Base-by-base conservation (phyloP, 37 sponge, comb jelly and placozoan genomes). In the Eunapius fragilis region DNA sequence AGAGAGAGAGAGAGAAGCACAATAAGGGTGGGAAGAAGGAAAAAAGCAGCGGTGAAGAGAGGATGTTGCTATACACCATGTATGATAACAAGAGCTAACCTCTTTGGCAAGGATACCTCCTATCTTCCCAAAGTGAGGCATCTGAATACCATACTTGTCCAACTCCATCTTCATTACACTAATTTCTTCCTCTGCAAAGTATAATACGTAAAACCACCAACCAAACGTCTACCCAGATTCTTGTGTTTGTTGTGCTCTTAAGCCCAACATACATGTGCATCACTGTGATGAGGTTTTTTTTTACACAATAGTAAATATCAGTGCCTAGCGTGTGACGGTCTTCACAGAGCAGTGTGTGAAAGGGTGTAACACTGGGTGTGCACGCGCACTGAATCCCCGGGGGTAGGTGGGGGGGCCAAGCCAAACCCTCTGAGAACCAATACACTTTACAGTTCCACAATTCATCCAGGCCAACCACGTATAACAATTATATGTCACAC, bases 51-150 rank as follows among this genome's bases (percentile, higher is more conserved):
- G 73, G 28, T 24, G 74, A 37, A 70, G 41, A 11, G 34, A 67
- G 74, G n/a, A 14, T 45, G 41, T n/a, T 77, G 70, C 28, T 75
- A 70, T 7, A 85, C 85, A 13, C 73, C 50, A 76, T 25, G 48
- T 58, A 76, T 25, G 48, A 37, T 71, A n/a, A 76, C 25, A 31
- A 35, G 74, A 70, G 30, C 87, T 31, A 37, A 98, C 90, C 92
- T 98, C 96, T 74, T 91, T 95, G 38, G 98, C 91, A 23, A 99
- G 80, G 41, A 99, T 95, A 1, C 99, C 99, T 49, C 98, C 98
- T 50, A 99, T 99, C 86, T 97, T 96, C 36, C 96, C 96, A 85
- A 99, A 99, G 26, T 89, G 85, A 6, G 99, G 99, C 89, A 99
- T 95, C 48, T 90, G 83, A 31, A 99, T 97, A 17, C 98, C 98